Evolutionary conservation across 2,113 vertebrate species (phyloP).

Genomic region (Oxygymnocypris stewartii): DNA sequence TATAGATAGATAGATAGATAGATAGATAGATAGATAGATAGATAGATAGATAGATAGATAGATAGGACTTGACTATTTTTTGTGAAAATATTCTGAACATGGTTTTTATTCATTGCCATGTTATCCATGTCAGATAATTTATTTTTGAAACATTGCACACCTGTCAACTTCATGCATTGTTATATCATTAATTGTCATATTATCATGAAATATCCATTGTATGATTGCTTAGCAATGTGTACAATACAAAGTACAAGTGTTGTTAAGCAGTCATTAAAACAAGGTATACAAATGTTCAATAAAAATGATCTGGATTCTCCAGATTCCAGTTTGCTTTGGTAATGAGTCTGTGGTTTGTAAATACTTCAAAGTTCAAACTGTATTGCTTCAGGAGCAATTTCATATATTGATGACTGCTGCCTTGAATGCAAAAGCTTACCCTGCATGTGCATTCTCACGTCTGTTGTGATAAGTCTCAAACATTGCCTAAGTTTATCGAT

Average conservation of each 20-base stretch:
- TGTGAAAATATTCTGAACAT: background rate
- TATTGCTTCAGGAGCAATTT: background rate
- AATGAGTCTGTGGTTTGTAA: background rate
- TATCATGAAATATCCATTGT: background rate
- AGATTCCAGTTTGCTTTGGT: conserved; percentile 10
- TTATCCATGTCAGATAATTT: background rate
- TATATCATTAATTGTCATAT: background rate
- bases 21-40: background rate
- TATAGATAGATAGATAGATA: background rate
- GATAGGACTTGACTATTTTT: background rate
- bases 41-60: background rate
- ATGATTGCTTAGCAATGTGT: background rate
- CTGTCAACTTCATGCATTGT: background rate
- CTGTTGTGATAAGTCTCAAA: background rate
- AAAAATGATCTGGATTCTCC: background rate
- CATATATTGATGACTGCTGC: background rate
- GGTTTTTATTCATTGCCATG: background rate
- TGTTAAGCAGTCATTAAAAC: background rate
- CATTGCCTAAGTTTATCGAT: background rate
- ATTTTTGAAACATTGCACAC: background rate
- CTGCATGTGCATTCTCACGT: background rate
- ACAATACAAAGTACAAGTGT: background rate
- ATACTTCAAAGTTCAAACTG: background rate
- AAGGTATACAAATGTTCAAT: background rate
- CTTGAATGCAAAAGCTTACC: background rate